phyloP scores from a whole-genome alignment of 1,140 invertebrate genomes.

The Ostrea denselamellosa region DNA sequence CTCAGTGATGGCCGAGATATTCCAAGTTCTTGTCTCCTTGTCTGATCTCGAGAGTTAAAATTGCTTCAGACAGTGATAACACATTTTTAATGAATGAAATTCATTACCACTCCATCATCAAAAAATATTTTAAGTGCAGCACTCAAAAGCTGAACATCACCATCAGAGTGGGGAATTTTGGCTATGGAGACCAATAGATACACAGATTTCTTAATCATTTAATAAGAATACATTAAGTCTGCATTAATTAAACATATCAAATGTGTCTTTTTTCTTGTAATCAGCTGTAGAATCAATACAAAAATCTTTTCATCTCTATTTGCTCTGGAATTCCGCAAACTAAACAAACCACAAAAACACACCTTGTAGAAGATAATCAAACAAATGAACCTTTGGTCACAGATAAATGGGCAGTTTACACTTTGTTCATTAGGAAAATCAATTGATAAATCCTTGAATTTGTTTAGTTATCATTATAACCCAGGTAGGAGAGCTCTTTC shows the following conservation, averaged over 20 bases:
- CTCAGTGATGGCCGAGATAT: conserved; percentile 11
- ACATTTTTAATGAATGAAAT: background rate
- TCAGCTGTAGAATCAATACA: conserved; percentile 32
- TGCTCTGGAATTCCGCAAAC: conserved; percentile 18
- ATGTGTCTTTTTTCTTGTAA: conserved; percentile 28
- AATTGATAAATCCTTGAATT: conserved; percentile 34
- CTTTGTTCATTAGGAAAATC: conserved; percentile 3
- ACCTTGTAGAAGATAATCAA: conserved; percentile 31
- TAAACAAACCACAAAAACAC: conserved; percentile 25
- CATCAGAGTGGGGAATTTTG: background rate
- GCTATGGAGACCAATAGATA: background rate
- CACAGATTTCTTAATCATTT: background rate
- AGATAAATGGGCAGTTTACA: conserved; percentile 8
- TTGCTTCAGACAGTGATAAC: conserved; percentile 29
- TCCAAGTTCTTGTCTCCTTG: conserved; percentile 9
- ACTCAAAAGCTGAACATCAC: background rate
- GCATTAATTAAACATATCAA: conserved; percentile 1
- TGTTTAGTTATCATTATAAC: conserved; percentile 21
- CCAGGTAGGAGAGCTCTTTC: conserved; percentile 16
- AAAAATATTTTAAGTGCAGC: background rate
- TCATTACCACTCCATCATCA: background rate
- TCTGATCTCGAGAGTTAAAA: conserved; percentile 5
- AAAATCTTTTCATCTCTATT: conserved; percentile 36
- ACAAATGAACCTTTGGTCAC: background rate
- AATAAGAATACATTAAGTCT: background rate